Evolutionary conservation across 2,888 invertebrate genomes (phyloP).

Genomic region (Synergus umbraculus): DNA sequence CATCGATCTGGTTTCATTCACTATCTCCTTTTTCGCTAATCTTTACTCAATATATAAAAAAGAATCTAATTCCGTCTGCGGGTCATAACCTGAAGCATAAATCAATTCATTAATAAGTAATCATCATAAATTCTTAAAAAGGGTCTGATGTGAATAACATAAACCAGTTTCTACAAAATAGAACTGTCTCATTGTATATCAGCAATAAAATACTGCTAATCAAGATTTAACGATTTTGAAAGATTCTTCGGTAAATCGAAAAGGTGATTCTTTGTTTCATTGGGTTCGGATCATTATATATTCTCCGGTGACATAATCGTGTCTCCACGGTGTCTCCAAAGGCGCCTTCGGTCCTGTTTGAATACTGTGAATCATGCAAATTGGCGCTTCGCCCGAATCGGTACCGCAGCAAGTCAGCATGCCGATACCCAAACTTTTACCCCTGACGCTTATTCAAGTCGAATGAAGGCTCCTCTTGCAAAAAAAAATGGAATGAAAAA

Average conservation of each 20-base stretch:
- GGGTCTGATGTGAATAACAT: not conserved
- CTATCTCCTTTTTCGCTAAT: constrained; percentile 8
- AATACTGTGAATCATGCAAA: constrained; percentile 39
- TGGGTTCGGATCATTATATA: constrained; percentile 15
- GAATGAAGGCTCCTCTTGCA: constrained; percentile 36
- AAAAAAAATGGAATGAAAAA: not conserved
- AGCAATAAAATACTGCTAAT: not conserved
- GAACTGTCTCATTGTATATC: not conserved
- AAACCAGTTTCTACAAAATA: not conserved
- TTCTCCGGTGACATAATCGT: constrained; percentile 26
- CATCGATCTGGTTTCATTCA: constrained; percentile 19
- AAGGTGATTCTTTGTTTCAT: constrained; percentile 23
- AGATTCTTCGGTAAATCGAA: not conserved
- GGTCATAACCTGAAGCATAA: not conserved
- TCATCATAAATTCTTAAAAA: not conserved
- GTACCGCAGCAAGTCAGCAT: constrained; percentile 31
- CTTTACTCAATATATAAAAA: no score
- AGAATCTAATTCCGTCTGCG: no score
- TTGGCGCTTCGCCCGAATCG: constrained; percentile 37
- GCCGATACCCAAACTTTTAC: constrained; percentile 34
- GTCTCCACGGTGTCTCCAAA: constrained; percentile 25
- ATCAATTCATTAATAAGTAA: not conserved
- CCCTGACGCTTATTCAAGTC: constrained; percentile 30
- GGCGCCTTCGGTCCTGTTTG: constrained; percentile 20
- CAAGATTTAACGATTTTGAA: not conserved